These are phyloP conservation scores for Allobates femoralis DNA, from an alignment of 2,797 vertebrate genomes.

Conservation along the genomic window DNA sequence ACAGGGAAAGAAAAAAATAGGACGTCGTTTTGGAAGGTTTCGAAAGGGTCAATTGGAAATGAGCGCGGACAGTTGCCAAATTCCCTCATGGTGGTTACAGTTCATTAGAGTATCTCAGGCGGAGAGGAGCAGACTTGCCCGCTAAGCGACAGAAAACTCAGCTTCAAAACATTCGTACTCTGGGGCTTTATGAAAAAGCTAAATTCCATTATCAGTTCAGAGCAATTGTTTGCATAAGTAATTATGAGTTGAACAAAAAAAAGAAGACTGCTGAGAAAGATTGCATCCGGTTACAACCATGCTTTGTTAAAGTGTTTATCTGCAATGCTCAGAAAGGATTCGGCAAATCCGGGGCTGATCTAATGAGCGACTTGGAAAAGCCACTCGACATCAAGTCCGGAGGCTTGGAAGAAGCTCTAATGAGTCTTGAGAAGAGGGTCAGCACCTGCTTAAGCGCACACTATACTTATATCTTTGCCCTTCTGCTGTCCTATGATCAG, in stretches of 20 bases:
- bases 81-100: conserved; percentile 18
- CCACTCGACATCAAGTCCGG: conserved; percentile 37
- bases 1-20: not conserved
- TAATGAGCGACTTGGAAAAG: conserved; percentile 18
- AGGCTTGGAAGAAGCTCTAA: conserved; percentile 11
- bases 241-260: conserved; percentile 49
- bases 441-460: conserved; percentile 9
- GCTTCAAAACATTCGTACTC: conserved; percentile 46
- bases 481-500: not conserved
- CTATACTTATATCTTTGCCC: not conserved
- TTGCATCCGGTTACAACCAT: conserved; percentile 14
- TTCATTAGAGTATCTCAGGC: conserved; percentile 45
- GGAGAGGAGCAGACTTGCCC: conserved; percentile 28
- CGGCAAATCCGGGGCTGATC: conserved; percentile 25
- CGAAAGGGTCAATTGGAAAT: not conserved
- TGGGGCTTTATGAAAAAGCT: conserved; percentile 36
- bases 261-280: conserved; percentile 27
- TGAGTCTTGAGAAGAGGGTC: conserved; percentile 33
- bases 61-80: not conserved
- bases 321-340: conserved; percentile 47
- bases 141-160: conserved; percentile 26
- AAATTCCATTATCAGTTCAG: conserved; percentile 55
- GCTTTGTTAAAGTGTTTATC: conserved; percentile 47
- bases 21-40: not conserved
- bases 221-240: conserved; percentile 60